These are phyloP conservation scores for Caenorhabditis becei DNA, from an alignment of 2,888 invertebrate genomes.

Conservation along the genomic window DNA sequence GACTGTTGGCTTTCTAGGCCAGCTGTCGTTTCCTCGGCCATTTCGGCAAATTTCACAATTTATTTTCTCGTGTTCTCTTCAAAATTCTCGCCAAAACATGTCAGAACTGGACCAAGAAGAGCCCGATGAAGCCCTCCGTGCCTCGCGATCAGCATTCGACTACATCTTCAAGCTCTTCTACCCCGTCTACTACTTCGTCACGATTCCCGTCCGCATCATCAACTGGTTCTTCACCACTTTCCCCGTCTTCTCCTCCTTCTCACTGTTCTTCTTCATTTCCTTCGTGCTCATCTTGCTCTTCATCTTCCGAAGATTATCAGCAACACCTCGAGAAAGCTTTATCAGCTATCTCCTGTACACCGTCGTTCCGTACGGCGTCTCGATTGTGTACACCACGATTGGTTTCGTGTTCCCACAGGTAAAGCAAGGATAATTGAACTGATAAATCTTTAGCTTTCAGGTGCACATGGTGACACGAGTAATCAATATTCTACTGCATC, in stretches of 20 bases:
- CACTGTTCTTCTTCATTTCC: constrained; percentile 52
- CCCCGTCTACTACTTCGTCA: constrained; percentile 47
- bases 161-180: constrained; percentile 50
- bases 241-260: constrained; percentile 56
- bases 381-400: constrained; percentile 61
- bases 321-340: constrained; percentile 52
- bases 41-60: constrained; percentile 1
- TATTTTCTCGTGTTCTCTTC: background rate
- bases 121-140: constrained; percentile 39
- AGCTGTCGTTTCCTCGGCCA: background rate
- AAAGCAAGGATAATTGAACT: background rate
- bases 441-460: constrained; percentile 17
- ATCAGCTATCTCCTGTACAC: constrained; percentile 64
- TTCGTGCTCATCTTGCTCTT: constrained; percentile 34
- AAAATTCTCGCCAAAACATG: too few relatives aligned
- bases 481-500: constrained; percentile 53
- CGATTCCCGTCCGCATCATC: constrained; percentile 49
- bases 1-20: constrained; percentile 2
- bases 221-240: constrained; percentile 57
- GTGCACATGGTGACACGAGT: constrained; percentile 48
- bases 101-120: constrained; percentile 34
- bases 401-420: constrained; percentile 65
- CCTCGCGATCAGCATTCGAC: constrained; percentile 41
- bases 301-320: constrained; percentile 46
- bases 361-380: constrained; percentile 62